These are phyloP conservation scores for Melanotaenia pygmaea DNA, from an alignment of 2,797 vertebrate species.

Conservation along the genomic window DNA sequence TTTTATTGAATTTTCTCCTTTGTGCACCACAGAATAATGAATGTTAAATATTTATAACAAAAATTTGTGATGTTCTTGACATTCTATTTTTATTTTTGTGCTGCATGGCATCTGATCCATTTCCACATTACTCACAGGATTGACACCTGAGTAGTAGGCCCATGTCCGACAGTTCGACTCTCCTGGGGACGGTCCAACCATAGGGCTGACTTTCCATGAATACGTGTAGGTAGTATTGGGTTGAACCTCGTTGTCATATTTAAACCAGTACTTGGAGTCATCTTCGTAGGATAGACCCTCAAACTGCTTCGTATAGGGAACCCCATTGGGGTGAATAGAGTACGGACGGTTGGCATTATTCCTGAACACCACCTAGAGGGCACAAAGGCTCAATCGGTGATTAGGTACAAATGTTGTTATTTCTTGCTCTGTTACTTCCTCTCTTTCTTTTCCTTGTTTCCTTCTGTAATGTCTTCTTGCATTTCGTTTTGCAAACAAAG, in stretches of 20 bases:
- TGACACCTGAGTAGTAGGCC: constrained; percentile 94
- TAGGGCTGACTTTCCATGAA: constrained; percentile 86
- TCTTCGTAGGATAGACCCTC: constrained; percentile 94
- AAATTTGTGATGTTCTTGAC: not conserved
- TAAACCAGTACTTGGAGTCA: constrained; percentile 87
- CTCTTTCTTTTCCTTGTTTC: no score
- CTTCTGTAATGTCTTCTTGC: no score
- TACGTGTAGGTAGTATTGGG: constrained; percentile 90
- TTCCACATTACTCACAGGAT: constrained; percentile 84
- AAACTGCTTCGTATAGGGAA: constrained; percentile 91
- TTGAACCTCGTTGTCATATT: constrained; percentile 86
- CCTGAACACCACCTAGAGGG: constrained; percentile 89
- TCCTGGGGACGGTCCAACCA: constrained; percentile 79
- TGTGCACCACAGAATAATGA: not conserved
- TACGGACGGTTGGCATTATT: constrained; percentile 90
- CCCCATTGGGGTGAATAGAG: constrained; percentile 93
- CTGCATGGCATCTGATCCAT: not conserved
- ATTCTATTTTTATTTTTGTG: not conserved
- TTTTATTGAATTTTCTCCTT: not conserved
- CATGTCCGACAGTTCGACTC: constrained; percentile 90
- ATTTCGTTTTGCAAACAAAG: no score
- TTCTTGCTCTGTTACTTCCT: not conserved
- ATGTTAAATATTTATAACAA: not conserved
- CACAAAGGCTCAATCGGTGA: constrained; percentile 1
- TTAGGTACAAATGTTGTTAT: not conserved